These are phyloP conservation scores for Hemicrepidius hirtus DNA, from an alignment of 2,888 invertebrate genomes.

Conservation along the genomic window DNA sequence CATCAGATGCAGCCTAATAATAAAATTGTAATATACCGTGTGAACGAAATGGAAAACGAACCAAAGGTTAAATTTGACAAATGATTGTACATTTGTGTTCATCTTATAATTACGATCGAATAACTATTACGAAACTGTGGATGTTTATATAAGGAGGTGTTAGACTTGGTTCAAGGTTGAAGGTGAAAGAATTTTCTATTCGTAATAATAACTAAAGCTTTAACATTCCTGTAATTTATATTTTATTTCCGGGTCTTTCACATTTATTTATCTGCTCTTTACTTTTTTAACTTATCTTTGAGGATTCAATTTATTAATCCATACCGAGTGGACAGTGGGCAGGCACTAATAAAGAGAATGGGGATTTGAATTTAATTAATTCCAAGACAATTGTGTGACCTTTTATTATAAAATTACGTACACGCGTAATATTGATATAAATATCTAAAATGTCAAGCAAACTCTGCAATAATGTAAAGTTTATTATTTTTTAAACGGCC, in stretches of 20 bases:
- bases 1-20: too few relatives aligned
- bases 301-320: too few relatives aligned
- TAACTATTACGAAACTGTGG: conserved; percentile 5
- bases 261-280: too few relatives aligned
- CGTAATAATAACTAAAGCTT: background rate
- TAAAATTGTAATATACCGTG: conserved; percentile 2
- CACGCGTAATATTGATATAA: conserved; percentile 2
- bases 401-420: conserved; percentile 3
- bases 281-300: too few relatives aligned
- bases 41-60: background rate
- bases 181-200: background rate
- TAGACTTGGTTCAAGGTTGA: conserved; percentile 14
- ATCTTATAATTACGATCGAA: background rate
- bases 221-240: background rate
- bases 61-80: conserved; percentile 14
- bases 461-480: background rate
- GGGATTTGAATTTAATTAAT: conserved; percentile 21
- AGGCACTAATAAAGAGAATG: conserved; percentile 19
- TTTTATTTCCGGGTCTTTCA: background rate
- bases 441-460: conserved; percentile 2
- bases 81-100: background rate
- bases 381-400: conserved; percentile 11
- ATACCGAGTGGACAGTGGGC: background rate
- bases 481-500: background rate
- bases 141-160: conserved; percentile 17